Percentiles rank a stretch among this genome's conserved stretches.
phyloP scores from a whole-genome alignment of 2,888 invertebrate genomes.

The Apamea sordens region DNA sequence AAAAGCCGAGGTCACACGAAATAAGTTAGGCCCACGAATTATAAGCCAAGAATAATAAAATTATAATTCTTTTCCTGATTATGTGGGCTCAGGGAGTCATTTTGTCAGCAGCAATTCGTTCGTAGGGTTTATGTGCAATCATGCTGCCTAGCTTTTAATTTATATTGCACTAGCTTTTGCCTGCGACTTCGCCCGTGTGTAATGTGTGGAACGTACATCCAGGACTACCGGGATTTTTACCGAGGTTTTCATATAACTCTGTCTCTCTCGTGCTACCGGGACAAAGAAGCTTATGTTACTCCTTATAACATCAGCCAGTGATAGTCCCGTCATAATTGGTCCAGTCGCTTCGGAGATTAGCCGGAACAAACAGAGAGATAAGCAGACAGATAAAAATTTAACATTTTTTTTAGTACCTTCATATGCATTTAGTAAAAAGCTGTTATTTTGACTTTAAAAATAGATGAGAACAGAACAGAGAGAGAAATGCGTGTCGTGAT shows the following conservation, averaged over 20 bases:
- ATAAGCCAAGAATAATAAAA: constrained; percentile 60
- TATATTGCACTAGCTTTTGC: background rate
- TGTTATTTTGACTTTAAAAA: background rate
- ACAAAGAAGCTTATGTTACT: background rate
- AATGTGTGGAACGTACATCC: background rate
- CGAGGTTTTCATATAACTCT: too few species aligned
- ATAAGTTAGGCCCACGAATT: constrained; percentile 57
- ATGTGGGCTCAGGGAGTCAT: constrained; percentile 54
- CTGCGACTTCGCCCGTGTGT: background rate
- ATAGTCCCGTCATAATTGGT: background rate
- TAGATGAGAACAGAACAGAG: background rate
- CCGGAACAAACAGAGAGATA: background rate
- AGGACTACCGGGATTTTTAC: background rate
- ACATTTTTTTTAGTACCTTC: background rate
- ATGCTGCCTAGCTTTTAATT: constrained; percentile 26
- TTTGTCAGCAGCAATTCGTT: constrained; percentile 30
- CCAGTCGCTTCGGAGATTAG: background rate
- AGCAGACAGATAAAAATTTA: background rate
- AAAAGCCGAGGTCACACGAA: constrained; percentile 54
- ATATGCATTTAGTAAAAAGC: background rate
- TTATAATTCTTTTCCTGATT: constrained; percentile 63
- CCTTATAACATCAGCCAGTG: background rate
- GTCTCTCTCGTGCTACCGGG: background rate
- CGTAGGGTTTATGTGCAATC: constrained; percentile 14
- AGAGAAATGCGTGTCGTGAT: constrained; percentile 8